Conservation (phyloP, 1,140 invertebrate genomes). For the Proales similis region DNA sequence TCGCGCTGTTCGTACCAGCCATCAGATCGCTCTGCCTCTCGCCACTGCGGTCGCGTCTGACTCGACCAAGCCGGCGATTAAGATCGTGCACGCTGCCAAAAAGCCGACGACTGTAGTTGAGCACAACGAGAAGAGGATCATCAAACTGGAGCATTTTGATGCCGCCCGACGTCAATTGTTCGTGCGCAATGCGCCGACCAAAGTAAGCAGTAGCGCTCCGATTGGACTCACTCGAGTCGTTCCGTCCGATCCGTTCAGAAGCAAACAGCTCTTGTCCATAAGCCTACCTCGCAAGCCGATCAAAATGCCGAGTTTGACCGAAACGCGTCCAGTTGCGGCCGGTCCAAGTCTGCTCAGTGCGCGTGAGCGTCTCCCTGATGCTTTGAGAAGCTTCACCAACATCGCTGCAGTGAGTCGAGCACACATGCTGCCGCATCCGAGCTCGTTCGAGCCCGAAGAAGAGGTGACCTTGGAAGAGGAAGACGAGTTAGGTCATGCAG, state of each 20-base stretch:
- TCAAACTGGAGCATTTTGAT: too few relatives aligned
- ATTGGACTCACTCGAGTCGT: too few relatives aligned
- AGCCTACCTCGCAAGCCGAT: background rate
- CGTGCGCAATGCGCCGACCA: too few relatives aligned
- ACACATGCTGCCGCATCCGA: background rate
- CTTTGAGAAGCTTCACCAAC: background rate
- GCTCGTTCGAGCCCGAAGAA: slow-evolving; percentile 9
- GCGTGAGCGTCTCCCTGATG: background rate
- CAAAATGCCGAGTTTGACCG: background rate
- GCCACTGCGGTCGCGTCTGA: background rate
- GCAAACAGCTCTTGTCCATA: background rate
- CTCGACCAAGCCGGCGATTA: background rate
- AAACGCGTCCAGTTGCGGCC: too few relatives aligned
- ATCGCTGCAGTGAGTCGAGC: background rate
- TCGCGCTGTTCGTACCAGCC: slow-evolving; percentile 6
- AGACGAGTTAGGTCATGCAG: slow-evolving; percentile 57
- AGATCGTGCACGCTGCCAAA: background rate
- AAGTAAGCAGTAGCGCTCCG: too few relatives aligned
- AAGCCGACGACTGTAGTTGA: too few relatives aligned
- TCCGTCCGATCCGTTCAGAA: too few relatives aligned
- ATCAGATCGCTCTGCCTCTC: background rate
- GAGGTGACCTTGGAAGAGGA: slow-evolving; percentile 18
- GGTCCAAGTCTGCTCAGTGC: too few relatives aligned
- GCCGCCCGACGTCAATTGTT: too few relatives aligned
- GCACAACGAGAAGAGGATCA: too few relatives aligned